Evolutionary conservation across 2,797 vertebrate genomes (phyloP).

Genomic region (Acropternis orthonyx): DNA sequence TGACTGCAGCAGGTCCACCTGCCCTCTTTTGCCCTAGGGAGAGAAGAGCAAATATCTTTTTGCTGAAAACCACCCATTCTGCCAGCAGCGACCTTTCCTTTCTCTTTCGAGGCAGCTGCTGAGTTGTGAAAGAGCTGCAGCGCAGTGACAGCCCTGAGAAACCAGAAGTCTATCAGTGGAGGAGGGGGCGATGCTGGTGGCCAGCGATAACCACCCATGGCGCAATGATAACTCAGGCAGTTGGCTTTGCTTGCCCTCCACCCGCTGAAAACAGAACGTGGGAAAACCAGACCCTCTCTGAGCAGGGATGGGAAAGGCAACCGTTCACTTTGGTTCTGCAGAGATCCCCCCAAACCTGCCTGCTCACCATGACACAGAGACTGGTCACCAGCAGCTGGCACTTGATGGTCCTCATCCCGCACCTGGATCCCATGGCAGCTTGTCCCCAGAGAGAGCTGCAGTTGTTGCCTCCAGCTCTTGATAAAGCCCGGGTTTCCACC

Average conservation of each 20-base stretch:
- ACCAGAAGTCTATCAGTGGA: slow-evolving; percentile 8
- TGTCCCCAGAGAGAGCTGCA: neutral
- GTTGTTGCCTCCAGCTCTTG: slow-evolving; percentile 14
- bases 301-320: neutral
- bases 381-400: slow-evolving; percentile 71
- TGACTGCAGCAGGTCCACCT: neutral
- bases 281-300: neutral
- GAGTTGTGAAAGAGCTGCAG: neutral
- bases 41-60: neutral
- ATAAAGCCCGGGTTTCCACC: slow-evolving; percentile 38
- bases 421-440: slow-evolving; percentile 33
- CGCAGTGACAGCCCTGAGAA: neutral
- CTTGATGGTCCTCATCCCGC: slow-evolving; percentile 55
- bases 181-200: neutral
- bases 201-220: slow-evolving; percentile 2
- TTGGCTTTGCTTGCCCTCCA: neutral
- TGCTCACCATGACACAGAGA: slow-evolving; percentile 71
- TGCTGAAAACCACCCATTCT: neutral
- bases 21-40: neutral
- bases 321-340: neutral
- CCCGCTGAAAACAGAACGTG: neutral
- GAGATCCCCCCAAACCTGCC: neutral
- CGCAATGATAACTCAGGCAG: neutral
- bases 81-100: neutral
- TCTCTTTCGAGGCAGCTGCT: neutral